These are phyloP conservation scores for Myotis davidii DNA, from an alignment of 2,113 vertebrate species.

Conservation along the genomic window DNA sequence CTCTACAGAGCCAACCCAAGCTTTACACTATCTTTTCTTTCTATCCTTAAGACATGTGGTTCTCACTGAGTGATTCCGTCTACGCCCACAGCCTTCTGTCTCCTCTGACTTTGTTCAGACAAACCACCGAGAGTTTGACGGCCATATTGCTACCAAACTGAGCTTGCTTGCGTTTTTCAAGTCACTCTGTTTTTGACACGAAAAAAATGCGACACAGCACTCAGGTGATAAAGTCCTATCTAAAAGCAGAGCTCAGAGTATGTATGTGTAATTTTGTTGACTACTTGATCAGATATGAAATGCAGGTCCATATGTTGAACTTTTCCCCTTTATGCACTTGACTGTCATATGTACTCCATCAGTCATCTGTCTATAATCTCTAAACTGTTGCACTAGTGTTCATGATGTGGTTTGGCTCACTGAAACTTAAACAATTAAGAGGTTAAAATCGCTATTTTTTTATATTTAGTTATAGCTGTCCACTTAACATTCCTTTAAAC, in stretches of 20 bases:
- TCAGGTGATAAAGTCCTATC: background rate
- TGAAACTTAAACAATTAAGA: background rate
- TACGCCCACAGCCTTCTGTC: background rate
- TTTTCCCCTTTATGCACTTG: background rate
- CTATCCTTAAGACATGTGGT: background rate
- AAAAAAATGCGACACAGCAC: conserved; percentile 22
- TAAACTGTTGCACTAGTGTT: conserved; percentile 43
- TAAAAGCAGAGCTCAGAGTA: conserved; percentile 51
- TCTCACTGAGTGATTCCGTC: background rate
- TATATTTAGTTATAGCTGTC: conserved; percentile 41
- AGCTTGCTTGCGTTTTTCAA: background rate
- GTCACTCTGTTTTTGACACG: background rate
- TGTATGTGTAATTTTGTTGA: conserved; percentile 1
- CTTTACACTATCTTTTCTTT: background rate
- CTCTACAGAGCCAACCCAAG: background rate
- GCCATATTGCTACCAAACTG: background rate
- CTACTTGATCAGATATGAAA: background rate
- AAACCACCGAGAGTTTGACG: background rate
- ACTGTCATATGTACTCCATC: background rate
- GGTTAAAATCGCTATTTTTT: conserved; percentile 9
- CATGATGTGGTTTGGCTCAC: conserved; percentile 6
- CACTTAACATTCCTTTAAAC: conserved; percentile 43
- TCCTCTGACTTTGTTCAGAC: background rate
- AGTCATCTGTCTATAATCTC: conserved; percentile 38
- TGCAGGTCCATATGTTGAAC: background rate